These are phyloP conservation scores for Halcyon malimbica DNA, from an alignment of 2,113 vertebrate genomes.

Conservation along the genomic window DNA sequence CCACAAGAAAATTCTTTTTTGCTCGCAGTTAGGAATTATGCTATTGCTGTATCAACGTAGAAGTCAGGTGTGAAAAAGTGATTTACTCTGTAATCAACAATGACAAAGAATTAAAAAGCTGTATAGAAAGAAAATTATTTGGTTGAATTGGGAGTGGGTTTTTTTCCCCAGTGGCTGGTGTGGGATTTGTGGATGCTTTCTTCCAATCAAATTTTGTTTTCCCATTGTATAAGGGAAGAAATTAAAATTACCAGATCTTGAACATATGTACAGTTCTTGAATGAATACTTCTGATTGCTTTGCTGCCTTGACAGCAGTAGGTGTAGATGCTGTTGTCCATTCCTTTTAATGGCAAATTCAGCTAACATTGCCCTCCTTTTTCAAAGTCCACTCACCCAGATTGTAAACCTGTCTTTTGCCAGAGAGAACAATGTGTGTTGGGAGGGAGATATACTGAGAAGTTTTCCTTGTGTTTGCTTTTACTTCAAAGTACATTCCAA, in stretches of 20 bases:
- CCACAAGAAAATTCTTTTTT: not conserved
- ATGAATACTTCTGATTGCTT: not conserved
- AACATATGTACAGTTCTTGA: not conserved
- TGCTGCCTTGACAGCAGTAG: not conserved
- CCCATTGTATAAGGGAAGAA: not conserved
- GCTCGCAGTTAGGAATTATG: not conserved
- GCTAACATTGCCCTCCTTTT: not conserved
- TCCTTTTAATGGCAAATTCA: not conserved
- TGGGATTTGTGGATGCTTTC: not conserved
- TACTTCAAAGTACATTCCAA: conserved; percentile 26
- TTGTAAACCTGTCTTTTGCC: conserved; percentile 1
- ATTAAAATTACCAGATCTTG: not conserved
- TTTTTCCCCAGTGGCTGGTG: not conserved
- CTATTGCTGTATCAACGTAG: not conserved
- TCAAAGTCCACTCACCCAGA: not conserved
- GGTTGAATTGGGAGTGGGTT: not conserved
- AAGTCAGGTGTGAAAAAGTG: not conserved
- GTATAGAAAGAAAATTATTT: not conserved
- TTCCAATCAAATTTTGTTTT: not conserved
- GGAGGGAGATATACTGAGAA: not conserved
- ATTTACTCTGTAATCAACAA: not conserved
- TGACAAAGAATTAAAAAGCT: not conserved
- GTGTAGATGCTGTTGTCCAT: not conserved
- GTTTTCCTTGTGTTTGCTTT: conserved; percentile 64
- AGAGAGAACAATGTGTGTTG: not conserved